Percentiles rank a stretch among this genome's conserved stretches.
These are phyloP conservation scores for Diplazon laetatorius DNA, from an alignment of 2,888 invertebrate genomes.

Conservation along the genomic window DNA sequence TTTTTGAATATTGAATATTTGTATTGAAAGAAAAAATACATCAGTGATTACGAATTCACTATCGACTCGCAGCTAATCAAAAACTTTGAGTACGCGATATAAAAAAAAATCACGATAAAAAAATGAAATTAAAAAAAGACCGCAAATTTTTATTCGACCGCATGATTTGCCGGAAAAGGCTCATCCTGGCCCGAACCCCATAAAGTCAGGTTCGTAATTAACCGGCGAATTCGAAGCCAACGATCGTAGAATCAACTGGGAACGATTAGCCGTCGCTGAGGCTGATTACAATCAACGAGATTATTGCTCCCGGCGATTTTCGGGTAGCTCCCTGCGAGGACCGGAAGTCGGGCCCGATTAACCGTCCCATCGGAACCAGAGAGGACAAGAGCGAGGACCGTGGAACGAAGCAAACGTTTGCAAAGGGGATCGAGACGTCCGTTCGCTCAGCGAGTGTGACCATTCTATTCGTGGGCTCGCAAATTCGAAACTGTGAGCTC, in stretches of 20 bases:
- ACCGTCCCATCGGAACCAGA: background rate
- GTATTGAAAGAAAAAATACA: no score
- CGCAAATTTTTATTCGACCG: background rate
- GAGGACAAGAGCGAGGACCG: background rate
- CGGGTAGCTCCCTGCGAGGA: conserved; percentile 6
- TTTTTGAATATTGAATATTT: no score
- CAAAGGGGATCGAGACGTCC: conserved; percentile 36
- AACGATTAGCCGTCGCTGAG: conserved; percentile 18
- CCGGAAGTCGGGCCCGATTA: conserved; percentile 28
- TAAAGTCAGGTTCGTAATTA: conserved; percentile 7
- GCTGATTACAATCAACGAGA: conserved; percentile 42
- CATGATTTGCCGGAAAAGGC: background rate
- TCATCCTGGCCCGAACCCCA: background rate
- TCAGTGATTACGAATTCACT: no score
- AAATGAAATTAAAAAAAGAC: no score
- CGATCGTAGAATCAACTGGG: background rate
- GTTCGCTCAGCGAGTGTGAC: conserved; percentile 44
- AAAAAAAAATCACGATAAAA: background rate
- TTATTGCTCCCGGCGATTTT: conserved; percentile 42
- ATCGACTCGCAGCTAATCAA: no score
- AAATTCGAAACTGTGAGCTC: conserved; percentile 32
- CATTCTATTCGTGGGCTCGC: conserved; percentile 43
- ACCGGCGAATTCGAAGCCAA: conserved; percentile 8
- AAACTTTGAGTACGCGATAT: no score
- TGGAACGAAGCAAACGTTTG: background rate